phyloP scores from a whole-genome alignment of 2,888 invertebrate species.

The Tinea pellionella region DNA sequence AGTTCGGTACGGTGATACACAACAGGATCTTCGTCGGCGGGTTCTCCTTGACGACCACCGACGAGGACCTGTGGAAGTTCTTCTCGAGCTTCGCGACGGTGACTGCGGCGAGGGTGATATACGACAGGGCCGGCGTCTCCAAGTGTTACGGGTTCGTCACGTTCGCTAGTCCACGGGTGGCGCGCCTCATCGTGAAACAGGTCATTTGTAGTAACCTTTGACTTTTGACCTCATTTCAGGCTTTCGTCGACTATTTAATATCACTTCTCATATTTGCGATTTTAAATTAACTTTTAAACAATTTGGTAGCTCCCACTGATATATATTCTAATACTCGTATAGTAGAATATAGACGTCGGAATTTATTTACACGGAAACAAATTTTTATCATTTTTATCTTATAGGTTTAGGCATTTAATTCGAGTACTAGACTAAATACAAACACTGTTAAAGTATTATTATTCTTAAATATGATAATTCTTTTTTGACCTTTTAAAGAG shows the following conservation, averaged over 20 bases:
- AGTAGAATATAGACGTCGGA: too few species aligned
- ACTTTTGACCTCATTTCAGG: background rate
- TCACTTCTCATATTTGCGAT: too few species aligned
- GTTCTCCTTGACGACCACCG: slow-evolving; percentile 92
- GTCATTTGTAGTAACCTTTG: slow-evolving; percentile 25
- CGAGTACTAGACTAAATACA: too few species aligned
- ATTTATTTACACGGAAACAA: too few species aligned
- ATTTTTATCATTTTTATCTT: too few species aligned
- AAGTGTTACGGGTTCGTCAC: slow-evolving; percentile 93
- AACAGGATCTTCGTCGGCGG: slow-evolving; percentile 97
- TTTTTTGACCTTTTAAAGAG: background rate
- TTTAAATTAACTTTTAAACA: too few species aligned
- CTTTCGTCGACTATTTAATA: too few species aligned
- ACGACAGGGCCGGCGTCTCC: slow-evolving; percentile 93
- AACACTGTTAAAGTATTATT: too few species aligned
- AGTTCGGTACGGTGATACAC: slow-evolving; percentile 88
- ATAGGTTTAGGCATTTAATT: too few species aligned
- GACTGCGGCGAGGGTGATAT: slow-evolving; percentile 93
- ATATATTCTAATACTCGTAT: too few species aligned
- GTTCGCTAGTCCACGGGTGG: slow-evolving; percentile 61
- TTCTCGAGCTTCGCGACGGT: slow-evolving; percentile 92
- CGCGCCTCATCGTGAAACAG: slow-evolving; percentile 63
- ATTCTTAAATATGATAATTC: too few species aligned
- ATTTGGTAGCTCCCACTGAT: too few species aligned
- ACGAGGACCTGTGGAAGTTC: slow-evolving; percentile 89